Evolutionary conservation across 2,797 vertebrate genomes (phyloP).

Genomic region (Rhinogobio ventralis): DNA sequence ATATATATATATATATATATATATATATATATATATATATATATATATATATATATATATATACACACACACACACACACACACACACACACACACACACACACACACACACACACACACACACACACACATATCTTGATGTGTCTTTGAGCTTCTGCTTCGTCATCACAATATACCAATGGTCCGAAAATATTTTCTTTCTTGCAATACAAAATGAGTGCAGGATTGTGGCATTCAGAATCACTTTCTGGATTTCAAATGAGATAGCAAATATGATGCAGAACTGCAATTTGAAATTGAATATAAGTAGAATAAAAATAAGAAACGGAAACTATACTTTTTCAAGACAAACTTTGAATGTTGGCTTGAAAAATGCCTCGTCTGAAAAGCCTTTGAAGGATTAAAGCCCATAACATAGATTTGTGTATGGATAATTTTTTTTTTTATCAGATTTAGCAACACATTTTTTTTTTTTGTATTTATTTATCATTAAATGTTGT

Average conservation of each 20-base stretch:
- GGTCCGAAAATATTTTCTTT: conserved; percentile 25
- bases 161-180: conserved; percentile 12
- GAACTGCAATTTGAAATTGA: not conserved
- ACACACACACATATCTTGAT: not conserved
- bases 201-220: not conserved
- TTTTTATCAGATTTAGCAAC: too few species aligned
- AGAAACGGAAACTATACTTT: not conserved
- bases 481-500: too few species aligned
- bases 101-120: too few species aligned
- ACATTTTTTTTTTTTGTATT: too few species aligned
- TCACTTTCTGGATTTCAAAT: conserved; percentile 7
- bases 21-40: too few species aligned
- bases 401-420: not conserved
- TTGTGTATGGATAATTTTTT: not conserved
- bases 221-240: not conserved
- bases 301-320: not conserved
- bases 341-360: not conserved
- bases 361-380: not conserved
- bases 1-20: too few species aligned
- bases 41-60: too few species aligned
- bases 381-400: not conserved
- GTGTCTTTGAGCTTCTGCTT: conserved; percentile 42
- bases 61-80: too few species aligned
- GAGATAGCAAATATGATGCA: not conserved
- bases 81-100: too few species aligned